A percentile compares a stretch with the other conserved stretches of the same genome.
These are phyloP conservation scores for Babyrousa celebensis DNA, from an alignment of 2,797 vertebrate genomes.

Conservation along the genomic window DNA sequence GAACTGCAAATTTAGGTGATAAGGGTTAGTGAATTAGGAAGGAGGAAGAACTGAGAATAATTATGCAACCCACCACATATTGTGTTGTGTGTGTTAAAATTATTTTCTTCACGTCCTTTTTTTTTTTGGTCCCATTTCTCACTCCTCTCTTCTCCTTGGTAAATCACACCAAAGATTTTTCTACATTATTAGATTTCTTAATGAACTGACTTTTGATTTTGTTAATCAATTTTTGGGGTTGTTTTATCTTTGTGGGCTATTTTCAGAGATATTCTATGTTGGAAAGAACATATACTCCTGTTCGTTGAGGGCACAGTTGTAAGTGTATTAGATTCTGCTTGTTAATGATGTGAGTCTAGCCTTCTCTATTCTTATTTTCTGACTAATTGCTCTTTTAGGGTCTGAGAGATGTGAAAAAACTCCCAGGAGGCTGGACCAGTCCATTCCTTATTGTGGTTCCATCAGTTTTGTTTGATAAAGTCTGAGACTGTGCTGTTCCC, in stretches of 20 bases:
- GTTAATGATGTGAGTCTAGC: background rate
- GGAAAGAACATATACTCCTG: background rate
- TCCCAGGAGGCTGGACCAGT: background rate
- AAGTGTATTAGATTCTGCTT: background rate
- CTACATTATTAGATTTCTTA: conserved; percentile 1
- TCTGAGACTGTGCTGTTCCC: background rate
- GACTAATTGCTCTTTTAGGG: background rate
- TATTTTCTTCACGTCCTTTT: background rate
- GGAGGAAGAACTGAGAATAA: background rate
- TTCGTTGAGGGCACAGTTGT: background rate
- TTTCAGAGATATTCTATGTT: background rate
- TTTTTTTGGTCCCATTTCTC: background rate
- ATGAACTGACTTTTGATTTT: background rate
- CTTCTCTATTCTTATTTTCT: background rate
- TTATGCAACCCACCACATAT: background rate
- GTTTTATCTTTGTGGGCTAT: background rate
- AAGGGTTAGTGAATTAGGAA: background rate
- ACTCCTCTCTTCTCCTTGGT: conserved; percentile 1
- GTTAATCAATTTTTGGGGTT: background rate
- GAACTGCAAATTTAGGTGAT: background rate
- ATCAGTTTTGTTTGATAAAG: conserved; percentile 15
- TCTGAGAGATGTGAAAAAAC: background rate
- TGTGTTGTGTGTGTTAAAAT: background rate
- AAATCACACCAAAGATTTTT: background rate
- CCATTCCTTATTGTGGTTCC: background rate